These are phyloP conservation scores for Cololabis saira DNA, from an alignment of 2,113 vertebrate genomes.

Conservation along the genomic window DNA sequence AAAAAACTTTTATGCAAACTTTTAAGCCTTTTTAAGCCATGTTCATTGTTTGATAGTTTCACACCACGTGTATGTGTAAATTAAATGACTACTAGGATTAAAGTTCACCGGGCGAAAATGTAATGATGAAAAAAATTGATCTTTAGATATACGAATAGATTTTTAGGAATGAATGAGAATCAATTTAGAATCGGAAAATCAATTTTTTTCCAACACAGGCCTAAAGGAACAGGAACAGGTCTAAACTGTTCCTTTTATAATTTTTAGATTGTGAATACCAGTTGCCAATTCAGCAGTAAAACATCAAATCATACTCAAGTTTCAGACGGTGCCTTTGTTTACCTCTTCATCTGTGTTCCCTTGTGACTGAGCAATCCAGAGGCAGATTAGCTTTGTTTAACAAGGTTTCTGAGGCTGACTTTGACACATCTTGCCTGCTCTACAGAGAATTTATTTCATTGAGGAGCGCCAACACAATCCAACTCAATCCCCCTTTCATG, in stretches of 20 bases:
- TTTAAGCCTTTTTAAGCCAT: no score
- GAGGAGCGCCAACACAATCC: slow-evolving; percentile 54
- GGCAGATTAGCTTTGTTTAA: slow-evolving; percentile 71
- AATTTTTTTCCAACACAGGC: no score
- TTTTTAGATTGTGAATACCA: slow-evolving; percentile 8
- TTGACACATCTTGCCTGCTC: slow-evolving; percentile 41
- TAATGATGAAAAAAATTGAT: no score
- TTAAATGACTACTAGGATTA: no score
- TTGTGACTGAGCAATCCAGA: slow-evolving; percentile 39
- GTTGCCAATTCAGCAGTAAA: slow-evolving; percentile 18
- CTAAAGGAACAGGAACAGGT: no score
- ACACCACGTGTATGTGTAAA: no score
- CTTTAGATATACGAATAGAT: no score
- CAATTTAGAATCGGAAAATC: no score
- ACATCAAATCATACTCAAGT: not conserved
- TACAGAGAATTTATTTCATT: slow-evolving; percentile 48
- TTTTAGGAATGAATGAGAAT: no score
- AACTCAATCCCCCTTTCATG: slow-evolving; percentile 52
- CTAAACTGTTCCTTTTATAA: not conserved
- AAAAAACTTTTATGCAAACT: no score
- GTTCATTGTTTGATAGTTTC: no score
- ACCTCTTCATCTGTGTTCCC: slow-evolving; percentile 22
- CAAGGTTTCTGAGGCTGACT: slow-evolving; percentile 55
- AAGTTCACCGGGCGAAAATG: no score
- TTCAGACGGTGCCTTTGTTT: slow-evolving; percentile 25